Conservation (phyloP, 2,888 invertebrate species). For the Unio pictorum region DNA sequence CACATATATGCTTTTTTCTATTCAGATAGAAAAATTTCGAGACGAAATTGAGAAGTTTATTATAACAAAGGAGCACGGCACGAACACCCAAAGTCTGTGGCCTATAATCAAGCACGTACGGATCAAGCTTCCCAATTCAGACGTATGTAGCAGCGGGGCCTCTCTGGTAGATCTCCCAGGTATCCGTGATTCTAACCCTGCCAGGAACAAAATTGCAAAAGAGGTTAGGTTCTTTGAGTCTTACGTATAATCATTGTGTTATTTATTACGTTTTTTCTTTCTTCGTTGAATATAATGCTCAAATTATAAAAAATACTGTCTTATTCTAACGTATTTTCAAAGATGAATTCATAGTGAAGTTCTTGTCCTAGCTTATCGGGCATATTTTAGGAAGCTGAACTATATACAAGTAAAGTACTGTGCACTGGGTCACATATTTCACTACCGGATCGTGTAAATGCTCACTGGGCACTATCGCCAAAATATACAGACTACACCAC, state of each 20-base stretch:
- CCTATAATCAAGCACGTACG: slow-evolving; percentile 57
- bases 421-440: too few relatives aligned
- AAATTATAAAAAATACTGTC: too few relatives aligned
- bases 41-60: slow-evolving; percentile 49
- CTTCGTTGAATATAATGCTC: too few relatives aligned
- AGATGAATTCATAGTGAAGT: too few relatives aligned
- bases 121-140: slow-evolving; percentile 52
- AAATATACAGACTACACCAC: too few relatives aligned
- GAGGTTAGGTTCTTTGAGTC: slow-evolving; percentile 35
- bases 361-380: too few relatives aligned
- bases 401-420: too few relatives aligned
- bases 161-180: slow-evolving; percentile 60
- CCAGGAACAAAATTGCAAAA: slow-evolving; percentile 60
- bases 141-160: slow-evolving; percentile 52
- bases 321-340: too few relatives aligned
- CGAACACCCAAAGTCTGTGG: slow-evolving; percentile 54
- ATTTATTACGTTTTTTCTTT: too few relatives aligned
- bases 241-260: neutral
- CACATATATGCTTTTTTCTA: neutral
- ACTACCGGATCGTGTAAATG: too few relatives aligned
- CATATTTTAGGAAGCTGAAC: too few relatives aligned
- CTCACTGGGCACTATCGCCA: too few relatives aligned
- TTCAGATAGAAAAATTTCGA: slow-evolving; percentile 46
- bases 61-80: slow-evolving; percentile 44
- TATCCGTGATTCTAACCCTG: slow-evolving; percentile 59